A percentile compares a stretch with the other conserved stretches of the same genome.
Conservation (phyloP, 2,797 vertebrate species). For the Emys orbicularis region DNA sequence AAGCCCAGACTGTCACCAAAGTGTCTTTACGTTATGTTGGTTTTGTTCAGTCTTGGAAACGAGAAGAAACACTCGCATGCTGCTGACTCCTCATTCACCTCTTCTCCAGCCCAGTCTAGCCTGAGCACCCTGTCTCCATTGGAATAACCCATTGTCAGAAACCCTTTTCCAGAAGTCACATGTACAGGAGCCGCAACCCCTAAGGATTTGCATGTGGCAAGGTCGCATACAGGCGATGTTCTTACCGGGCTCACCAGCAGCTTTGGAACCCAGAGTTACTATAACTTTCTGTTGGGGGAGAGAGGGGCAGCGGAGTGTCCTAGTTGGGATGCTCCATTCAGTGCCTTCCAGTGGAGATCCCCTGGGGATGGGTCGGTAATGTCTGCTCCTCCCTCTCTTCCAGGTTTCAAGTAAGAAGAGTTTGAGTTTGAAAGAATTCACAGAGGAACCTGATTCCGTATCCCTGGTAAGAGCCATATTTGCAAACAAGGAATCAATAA, state of each 20-base stretch:
- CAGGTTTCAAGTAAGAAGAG: conserved; percentile 90
- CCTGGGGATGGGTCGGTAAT: neutral
- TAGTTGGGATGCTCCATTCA: neutral
- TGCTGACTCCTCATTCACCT: neutral
- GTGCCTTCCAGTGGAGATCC: neutral
- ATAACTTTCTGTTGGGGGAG: neutral
- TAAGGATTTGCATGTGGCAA: neutral
- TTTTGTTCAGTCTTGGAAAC: neutral
- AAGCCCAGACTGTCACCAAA: neutral
- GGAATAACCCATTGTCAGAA: neutral
- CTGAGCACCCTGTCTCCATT: neutral
- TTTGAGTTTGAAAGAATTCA: conserved; percentile 91
- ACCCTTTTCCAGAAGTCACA: neutral
- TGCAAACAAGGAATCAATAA: neutral
- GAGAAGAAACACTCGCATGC: neutral
- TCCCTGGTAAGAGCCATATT: conserved; percentile 84
- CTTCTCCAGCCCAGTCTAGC: neutral
- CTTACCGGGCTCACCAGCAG: neutral
- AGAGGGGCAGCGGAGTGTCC: neutral
- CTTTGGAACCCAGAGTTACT: neutral
- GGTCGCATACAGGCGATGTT: neutral
- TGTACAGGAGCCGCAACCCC: neutral
- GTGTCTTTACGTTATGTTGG: rapidly evolving
- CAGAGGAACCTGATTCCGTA: conserved; percentile 87
- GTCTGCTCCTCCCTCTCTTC: rapidly evolving